These are phyloP conservation scores for Chaetogeoica ovagalla DNA, from an alignment of 2,888 invertebrate genomes.

Conservation along the genomic window DNA sequence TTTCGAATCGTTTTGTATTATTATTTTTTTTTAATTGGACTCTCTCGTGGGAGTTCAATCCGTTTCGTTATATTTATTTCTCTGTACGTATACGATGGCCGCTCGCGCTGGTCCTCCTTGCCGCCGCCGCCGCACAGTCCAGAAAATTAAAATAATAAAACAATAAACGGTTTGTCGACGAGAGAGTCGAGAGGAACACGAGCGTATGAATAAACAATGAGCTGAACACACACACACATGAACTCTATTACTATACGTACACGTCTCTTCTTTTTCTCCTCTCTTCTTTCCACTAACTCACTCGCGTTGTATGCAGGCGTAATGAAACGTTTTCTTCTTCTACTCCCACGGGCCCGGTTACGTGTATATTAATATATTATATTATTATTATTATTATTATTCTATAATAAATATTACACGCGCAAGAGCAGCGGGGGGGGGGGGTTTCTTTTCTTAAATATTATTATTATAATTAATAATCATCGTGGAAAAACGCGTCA, in stretches of 20 bases:
- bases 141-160: slow-evolving; percentile 52
- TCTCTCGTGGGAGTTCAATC: slow-evolving; percentile 51
- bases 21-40: slow-evolving; percentile 48
- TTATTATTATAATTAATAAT: slow-evolving; percentile 12
- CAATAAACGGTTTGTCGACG: slow-evolving; percentile 52
- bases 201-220: slow-evolving; percentile 52
- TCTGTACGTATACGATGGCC: not conserved
- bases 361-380: slow-evolving; percentile 36
- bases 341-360: slow-evolving; percentile 50
- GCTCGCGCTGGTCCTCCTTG: not conserved
- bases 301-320: slow-evolving; percentile 39
- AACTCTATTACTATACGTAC: slow-evolving; percentile 1
- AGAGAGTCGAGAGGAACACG: slow-evolving; percentile 38
- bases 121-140: slow-evolving; percentile 11
- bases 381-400: slow-evolving; percentile 2
- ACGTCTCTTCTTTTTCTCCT: slow-evolving; percentile 3
- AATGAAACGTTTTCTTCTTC: slow-evolving; percentile 49
- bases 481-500: slow-evolving; percentile 6
- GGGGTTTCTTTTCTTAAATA: not conserved
- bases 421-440: no score
- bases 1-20: slow-evolving; percentile 32
- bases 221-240: not conserved
- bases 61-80: slow-evolving; percentile 48
- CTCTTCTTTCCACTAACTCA: no score
- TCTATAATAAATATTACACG: not conserved